Conservation (phyloP, 2,113 vertebrate genomes). For the Sander lucioperca region DNA sequence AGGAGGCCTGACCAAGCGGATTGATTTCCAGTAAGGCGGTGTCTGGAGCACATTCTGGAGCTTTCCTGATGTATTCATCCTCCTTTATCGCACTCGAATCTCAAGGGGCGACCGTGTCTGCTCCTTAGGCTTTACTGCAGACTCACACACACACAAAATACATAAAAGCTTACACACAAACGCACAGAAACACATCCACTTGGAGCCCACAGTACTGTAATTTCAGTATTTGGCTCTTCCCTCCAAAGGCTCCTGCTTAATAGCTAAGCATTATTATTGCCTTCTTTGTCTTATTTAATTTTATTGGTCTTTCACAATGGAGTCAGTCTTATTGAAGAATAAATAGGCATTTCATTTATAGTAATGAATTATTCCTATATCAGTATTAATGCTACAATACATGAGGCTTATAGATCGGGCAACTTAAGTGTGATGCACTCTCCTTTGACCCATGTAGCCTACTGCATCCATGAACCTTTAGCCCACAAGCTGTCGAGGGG, state of each 20-base stretch:
- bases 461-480: slow-evolving; percentile 30
- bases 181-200: slow-evolving; percentile 27
- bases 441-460: slow-evolving; percentile 11
- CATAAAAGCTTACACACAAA: slow-evolving; percentile 38
- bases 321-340: slow-evolving; percentile 55
- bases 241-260: slow-evolving; percentile 59
- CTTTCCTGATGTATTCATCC: slow-evolving; percentile 75
- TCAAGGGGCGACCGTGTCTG: slow-evolving; percentile 62
- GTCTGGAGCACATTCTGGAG: slow-evolving; percentile 71
- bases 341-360: slow-evolving; percentile 66
- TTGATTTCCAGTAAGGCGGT: slow-evolving; percentile 81
- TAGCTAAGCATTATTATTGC: slow-evolving; percentile 62
- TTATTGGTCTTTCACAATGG: slow-evolving; percentile 53
- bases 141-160: slow-evolving; percentile 43
- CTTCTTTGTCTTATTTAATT: slow-evolving; percentile 61
- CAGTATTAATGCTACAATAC: slow-evolving; percentile 11
- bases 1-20: slow-evolving; percentile 68
- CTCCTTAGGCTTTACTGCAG: slow-evolving; percentile 60
- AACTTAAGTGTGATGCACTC: slow-evolving; percentile 6
- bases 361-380: slow-evolving; percentile 42
- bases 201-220: slow-evolving; percentile 33
- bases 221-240: slow-evolving; percentile 44
- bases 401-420: background rate
- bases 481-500: slow-evolving; percentile 53
- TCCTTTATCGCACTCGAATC: slow-evolving; percentile 82